A percentile compares a stretch with the other conserved stretches of the same genome.
Conservation (phyloP, 1,140 invertebrate species). For the Oryzaephilus surinamensis region DNA sequence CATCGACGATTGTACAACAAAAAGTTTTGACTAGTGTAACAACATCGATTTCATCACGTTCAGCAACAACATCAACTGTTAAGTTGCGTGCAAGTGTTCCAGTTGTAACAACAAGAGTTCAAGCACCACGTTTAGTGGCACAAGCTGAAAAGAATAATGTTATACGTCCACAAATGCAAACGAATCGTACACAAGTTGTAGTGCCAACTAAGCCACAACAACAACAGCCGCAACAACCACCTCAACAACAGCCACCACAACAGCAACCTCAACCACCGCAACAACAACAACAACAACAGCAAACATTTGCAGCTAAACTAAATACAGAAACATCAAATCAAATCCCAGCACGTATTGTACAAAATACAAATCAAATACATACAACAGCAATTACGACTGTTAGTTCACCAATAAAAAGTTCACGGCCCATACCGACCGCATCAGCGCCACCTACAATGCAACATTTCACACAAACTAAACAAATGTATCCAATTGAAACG, state of each 20-base stretch:
- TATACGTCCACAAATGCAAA: constrained; percentile 18
- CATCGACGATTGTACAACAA: constrained; percentile 5
- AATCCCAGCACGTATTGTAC: constrained; percentile 11
- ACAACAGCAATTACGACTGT: constrained; percentile 7
- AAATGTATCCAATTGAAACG: background rate
- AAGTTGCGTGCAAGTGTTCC: constrained; percentile 35
- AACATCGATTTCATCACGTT: constrained; percentile 17
- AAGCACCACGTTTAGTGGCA: constrained; percentile 43
- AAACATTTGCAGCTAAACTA: constrained; percentile 53
- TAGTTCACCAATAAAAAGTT: constrained; percentile 24
- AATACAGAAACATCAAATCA: constrained; percentile 34
- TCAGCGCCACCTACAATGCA: constrained; percentile 38
- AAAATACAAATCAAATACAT: constrained; percentile 5
- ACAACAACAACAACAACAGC: constrained; percentile 39
- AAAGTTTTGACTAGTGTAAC: too few species aligned
- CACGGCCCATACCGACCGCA: constrained; percentile 41
- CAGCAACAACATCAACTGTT: constrained; percentile 23
- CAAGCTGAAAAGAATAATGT: constrained; percentile 35
- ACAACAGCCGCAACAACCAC: constrained; percentile 32
- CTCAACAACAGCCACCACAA: constrained; percentile 12
- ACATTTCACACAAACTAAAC: constrained; percentile 17
- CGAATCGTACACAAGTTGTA: constrained; percentile 1
- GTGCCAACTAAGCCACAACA: constrained; percentile 37
- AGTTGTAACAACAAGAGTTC: constrained; percentile 36
- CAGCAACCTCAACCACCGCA: constrained; percentile 21